These are phyloP conservation scores for Plemyria rubiginata DNA, from an alignment of 2,888 invertebrate species.

Conservation along the genomic window DNA sequence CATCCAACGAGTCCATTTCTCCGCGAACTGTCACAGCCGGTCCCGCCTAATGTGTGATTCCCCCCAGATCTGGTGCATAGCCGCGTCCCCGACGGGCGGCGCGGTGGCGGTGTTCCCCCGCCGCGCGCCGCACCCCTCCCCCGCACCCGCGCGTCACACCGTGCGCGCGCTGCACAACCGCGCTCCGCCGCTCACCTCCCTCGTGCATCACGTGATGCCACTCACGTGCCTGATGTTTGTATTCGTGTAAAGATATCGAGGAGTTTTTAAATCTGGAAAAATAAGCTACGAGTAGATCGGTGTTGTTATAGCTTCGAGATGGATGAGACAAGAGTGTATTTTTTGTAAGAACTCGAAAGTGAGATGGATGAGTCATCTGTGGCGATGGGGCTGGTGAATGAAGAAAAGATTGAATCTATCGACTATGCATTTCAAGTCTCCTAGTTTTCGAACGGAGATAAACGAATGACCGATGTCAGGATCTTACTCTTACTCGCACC, in stretches of 20 bases:
- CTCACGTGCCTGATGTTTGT: neutral
- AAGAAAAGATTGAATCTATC: constrained; percentile 14
- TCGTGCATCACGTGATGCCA: neutral
- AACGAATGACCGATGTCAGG: neutral
- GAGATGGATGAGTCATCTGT: neutral
- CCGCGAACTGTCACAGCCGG: no score
- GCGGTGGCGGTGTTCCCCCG: constrained; percentile 74
- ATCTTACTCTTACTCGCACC: neutral
- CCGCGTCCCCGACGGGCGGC: constrained; percentile 57
- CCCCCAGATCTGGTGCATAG: constrained; percentile 69
- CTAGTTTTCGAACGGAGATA: neutral
- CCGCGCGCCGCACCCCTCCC: constrained; percentile 57
- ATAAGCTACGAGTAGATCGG: neutral
- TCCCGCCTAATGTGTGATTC: neutral
- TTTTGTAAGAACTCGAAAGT: constrained; percentile 5
- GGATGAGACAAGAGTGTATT: constrained; percentile 1
- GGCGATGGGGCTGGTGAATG: neutral
- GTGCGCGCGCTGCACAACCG: constrained; percentile 61
- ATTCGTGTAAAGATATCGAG: constrained; percentile 1
- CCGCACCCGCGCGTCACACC: constrained; percentile 68
- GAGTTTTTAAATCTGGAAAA: neutral
- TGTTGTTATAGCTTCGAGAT: neutral
- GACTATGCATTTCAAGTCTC: neutral
- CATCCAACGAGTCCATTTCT: neutral
- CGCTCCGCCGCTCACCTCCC: constrained; percentile 9